Base-by-base conservation (phyloP, 2,113 vertebrate species). In the Plectropomus leopardus region DNA sequence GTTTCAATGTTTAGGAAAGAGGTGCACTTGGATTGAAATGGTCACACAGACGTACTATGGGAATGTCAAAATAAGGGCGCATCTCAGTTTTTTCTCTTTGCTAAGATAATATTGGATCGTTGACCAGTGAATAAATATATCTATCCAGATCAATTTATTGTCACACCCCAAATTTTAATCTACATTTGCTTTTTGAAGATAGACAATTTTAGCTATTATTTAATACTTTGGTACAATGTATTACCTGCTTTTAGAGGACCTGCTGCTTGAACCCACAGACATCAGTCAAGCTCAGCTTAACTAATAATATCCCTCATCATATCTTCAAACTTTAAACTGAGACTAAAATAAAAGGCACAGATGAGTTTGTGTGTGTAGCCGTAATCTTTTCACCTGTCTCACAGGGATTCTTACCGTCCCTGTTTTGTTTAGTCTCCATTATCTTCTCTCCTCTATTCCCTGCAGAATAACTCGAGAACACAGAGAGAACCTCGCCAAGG, bases 391-490 rank as follows among this genome's bases (percentile, higher is more conserved):
- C n/a, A 23, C 15, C n/a, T 23, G 16, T 68, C 14, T 68, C 2
- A 11, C 16, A 23, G 21, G 2, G 23, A 24, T 55, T 11, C 14
- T 69, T 57, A 51, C 16, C 7, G 13, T 40, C 11, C 8, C 6
- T n/a, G n/a, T 26, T 1, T 28, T 48, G 24, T 6, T 42, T 13
- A 1, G 4, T 63, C 21, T 17, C 32, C 51, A 28, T 19, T 30
- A 8, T 73, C 40, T 65, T n/a, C 9, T 61, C n/a, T 5, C 24
- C 9, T 61, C n/a, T 5, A 44, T 65, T 32, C 26, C 42, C 72
- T 40, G 11, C 89, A 99, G 98, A 89, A 96, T 99, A 36, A 99
- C 97, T 0, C 95, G 97, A 0, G 98, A 99, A 57, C 97, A 99
- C 93, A 87, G 98, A 61, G 98, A 99, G 88, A 97, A 92, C 93